These are phyloP conservation scores for Hippocampus mohnikei DNA, from an alignment of 2,113 vertebrate species.

Conservation along the genomic window DNA sequence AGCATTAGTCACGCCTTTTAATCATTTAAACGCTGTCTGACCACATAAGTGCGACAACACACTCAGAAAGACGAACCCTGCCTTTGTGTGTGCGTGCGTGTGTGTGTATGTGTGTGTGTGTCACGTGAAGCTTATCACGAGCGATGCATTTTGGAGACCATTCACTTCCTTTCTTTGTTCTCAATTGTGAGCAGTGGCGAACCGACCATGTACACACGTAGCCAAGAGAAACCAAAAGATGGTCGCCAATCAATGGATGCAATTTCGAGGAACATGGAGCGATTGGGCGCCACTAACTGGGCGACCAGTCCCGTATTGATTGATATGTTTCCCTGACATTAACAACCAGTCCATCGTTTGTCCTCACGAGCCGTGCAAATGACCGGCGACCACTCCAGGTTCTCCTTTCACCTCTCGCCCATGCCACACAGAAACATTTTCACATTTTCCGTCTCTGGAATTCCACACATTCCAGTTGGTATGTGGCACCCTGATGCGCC, in stretches of 20 bases:
- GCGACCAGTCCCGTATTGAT: too few relatives aligned
- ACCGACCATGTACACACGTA: too few relatives aligned
- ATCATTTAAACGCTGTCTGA: conserved; percentile 59
- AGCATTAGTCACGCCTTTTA: conserved; percentile 63
- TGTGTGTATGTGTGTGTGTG: conserved; percentile 10
- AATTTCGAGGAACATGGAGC: too few relatives aligned
- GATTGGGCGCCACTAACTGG: too few relatives aligned
- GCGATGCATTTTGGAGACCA: neutral
- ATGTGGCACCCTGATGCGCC: conserved; percentile 32
- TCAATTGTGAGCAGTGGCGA: neutral
- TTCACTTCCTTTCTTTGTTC: neutral
- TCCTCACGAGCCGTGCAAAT: neutral
- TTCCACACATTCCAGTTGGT: conserved; percentile 42
- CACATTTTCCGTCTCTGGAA: conserved; percentile 48
- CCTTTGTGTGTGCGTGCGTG: conserved; percentile 28
- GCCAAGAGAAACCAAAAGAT: too few relatives aligned
- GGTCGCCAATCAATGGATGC: too few relatives aligned
- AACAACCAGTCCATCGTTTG: neutral
- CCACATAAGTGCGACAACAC: conserved; percentile 50
- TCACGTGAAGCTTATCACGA: conserved; percentile 24
- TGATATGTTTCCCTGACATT: too few relatives aligned
- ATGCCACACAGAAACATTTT: neutral
- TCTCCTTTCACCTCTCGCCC: neutral
- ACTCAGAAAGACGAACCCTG: conserved; percentile 38
- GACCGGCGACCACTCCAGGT: neutral